These are phyloP conservation scores for Stegophylla sp. DNA, from an alignment of 2,888 invertebrate genomes.

Conservation along the genomic window DNA sequence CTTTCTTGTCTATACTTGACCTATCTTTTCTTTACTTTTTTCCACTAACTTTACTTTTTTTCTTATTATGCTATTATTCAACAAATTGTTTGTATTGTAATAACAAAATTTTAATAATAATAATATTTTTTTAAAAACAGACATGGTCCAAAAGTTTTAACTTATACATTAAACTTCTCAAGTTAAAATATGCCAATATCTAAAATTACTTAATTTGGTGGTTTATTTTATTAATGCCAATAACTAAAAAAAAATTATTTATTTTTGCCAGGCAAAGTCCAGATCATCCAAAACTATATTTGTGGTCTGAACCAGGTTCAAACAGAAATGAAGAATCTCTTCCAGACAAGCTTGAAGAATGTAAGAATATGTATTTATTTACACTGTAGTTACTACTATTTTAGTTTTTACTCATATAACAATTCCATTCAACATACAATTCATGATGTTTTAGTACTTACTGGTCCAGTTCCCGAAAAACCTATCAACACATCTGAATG, in stretches of 20 bases:
- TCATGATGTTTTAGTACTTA: slow-evolving; percentile 42
- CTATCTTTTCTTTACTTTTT: too few species aligned
- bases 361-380: slow-evolving; percentile 49
- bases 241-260: not conserved
- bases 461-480: slow-evolving; percentile 77
- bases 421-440: slow-evolving; percentile 60
- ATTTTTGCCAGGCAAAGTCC: slow-evolving; percentile 68
- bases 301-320: slow-evolving; percentile 73
- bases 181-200: too few species aligned
- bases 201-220: too few species aligned
- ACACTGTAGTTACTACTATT: not conserved
- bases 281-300: slow-evolving; percentile 83
- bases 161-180: too few species aligned
- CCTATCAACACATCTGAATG: slow-evolving; percentile 82
- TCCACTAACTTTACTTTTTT: too few species aligned
- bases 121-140: too few species aligned
- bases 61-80: too few species aligned
- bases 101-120: too few species aligned
- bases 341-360: slow-evolving; percentile 53
- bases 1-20: too few species aligned
- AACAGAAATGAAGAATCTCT: slow-evolving; percentile 33
- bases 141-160: too few species aligned
- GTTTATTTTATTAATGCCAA: not conserved
- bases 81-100: too few species aligned
- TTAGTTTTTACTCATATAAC: too few species aligned